Evolutionary conservation across 2,113 vertebrate genomes (phyloP).

Genomic region (Sitta europaea): DNA sequence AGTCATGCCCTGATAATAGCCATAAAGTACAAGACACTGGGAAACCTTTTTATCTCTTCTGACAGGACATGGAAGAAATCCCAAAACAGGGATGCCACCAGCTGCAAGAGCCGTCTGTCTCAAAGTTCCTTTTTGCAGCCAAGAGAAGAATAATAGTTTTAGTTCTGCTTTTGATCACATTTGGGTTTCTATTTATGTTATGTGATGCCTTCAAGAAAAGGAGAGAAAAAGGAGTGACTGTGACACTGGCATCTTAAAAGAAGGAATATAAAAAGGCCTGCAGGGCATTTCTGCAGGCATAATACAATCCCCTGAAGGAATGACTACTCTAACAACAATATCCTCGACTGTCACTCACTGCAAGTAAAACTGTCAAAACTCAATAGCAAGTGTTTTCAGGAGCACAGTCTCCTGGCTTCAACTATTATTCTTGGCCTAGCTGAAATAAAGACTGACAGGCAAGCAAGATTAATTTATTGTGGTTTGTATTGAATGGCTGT

Average conservation of each 20-base stretch:
- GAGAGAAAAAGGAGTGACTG: background rate
- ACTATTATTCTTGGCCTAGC: background rate
- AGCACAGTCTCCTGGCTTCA: background rate
- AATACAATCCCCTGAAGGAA: constrained; percentile 49
- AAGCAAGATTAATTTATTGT: constrained; percentile 4
- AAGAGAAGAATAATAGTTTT: background rate
- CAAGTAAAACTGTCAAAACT: constrained; percentile 47
- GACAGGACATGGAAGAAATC: no score
- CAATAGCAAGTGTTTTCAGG: background rate
- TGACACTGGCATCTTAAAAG: background rate
- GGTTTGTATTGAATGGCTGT: background rate
- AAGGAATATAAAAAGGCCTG: background rate
- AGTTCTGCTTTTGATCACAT: background rate
- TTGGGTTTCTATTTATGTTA: background rate
- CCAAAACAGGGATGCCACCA: background rate
- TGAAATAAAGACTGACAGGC: constrained; percentile 13
- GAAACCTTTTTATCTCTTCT: background rate
- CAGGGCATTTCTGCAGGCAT: constrained; percentile 34
- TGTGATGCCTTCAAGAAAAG: background rate
- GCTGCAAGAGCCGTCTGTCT: background rate
- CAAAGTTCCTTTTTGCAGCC: background rate
- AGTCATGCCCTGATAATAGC: background rate
- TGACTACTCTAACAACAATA: constrained; percentile 45
- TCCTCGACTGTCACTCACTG: background rate
- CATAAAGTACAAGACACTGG: background rate